Evolutionary conservation across 2,888 invertebrate genomes (phyloP).

Genomic region (Lasioglossum lativentre): DNA sequence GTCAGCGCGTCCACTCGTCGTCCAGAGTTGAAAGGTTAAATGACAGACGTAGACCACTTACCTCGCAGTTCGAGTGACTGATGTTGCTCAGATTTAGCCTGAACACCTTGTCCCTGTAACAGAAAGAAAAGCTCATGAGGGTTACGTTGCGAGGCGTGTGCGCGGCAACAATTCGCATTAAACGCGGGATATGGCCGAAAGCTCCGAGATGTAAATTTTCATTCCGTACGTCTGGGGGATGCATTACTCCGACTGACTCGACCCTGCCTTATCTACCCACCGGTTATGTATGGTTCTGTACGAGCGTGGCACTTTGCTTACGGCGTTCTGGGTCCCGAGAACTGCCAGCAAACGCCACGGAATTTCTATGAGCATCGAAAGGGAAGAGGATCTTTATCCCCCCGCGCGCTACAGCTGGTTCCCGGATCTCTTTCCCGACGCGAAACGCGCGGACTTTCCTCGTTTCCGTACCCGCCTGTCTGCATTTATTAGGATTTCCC

Average conservation of each 20-base stretch:
- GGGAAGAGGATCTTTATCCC: constrained; percentile 32
- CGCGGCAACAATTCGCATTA: constrained; percentile 54
- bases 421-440: constrained; percentile 30
- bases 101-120: constrained; percentile 93
- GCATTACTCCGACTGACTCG: constrained; percentile 61
- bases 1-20: not conserved
- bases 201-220: constrained; percentile 62
- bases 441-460: constrained; percentile 56
- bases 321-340: constrained; percentile 62
- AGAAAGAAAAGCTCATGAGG: constrained; percentile 76
- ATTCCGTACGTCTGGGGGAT: constrained; percentile 63
- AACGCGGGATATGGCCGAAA: constrained; percentile 47
- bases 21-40: not conserved
- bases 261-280: constrained; percentile 69
- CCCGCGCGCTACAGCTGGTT: constrained; percentile 12
- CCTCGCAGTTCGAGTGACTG: constrained; percentile 94
- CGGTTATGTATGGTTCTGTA: constrained; percentile 71
- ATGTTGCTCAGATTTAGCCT: constrained; percentile 94
- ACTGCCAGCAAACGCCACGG: constrained; percentile 69
- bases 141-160: constrained; percentile 4
- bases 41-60: constrained; percentile 84
- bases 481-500: constrained; percentile 67
- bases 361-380: constrained; percentile 75
- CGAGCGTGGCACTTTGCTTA: constrained; percentile 65
- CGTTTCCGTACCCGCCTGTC: constrained; percentile 57